Base-by-base conservation (phyloP, 2,113 vertebrate genomes). In the Ailurus styani region DNA sequence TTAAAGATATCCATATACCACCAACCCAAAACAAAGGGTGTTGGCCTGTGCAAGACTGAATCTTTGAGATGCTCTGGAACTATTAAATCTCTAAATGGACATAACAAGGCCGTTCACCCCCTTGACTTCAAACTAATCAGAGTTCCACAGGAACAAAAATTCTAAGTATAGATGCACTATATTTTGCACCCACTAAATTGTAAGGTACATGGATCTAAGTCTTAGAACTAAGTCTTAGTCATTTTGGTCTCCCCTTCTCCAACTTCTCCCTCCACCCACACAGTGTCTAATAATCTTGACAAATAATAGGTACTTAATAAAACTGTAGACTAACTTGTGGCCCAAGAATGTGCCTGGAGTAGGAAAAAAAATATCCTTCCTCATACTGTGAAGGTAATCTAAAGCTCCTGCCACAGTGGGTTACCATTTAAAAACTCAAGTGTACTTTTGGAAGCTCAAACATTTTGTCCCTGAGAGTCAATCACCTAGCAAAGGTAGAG, bases 111-210 rank as follows among this genome's bases (percentile, higher is more conserved):
- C 47, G 25, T 87, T 70, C 37, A 91, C n/a, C 52, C 7, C 73
- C 52, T 31, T 90, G n/a, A 23, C 29, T 97, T 85, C 60, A 95
- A 91, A 87, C 50, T 83, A 95, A 70, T 40, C 73, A 31, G 91
- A 79, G 10, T 95, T 93, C 50, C 10, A 50, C 0, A 11, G 37
- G 52, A 85, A 40, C n/a, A 92, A 68, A 93, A 55, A 29, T 84
- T 96, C 54, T 68, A 94, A 66, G 90, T 77, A 70, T 70, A 77
- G 29, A 34, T 68, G 42, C 23, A 62, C 72, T 77, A 34, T 77
- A 62, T 77, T 90, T 77, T 77, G 72, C 17, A 87, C 62, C 25
- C 14, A 55, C 37, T 64, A 79, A 93, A 77, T 82, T 91, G 25
- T 93, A 84, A 84, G 42, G n/a, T 93, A 88, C 25, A 55, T 92